Percentiles rank a stretch among this genome's conserved stretches.
phyloP scores from a whole-genome alignment of 2,888 invertebrate genomes.

The Amblyteles armatorius region DNA sequence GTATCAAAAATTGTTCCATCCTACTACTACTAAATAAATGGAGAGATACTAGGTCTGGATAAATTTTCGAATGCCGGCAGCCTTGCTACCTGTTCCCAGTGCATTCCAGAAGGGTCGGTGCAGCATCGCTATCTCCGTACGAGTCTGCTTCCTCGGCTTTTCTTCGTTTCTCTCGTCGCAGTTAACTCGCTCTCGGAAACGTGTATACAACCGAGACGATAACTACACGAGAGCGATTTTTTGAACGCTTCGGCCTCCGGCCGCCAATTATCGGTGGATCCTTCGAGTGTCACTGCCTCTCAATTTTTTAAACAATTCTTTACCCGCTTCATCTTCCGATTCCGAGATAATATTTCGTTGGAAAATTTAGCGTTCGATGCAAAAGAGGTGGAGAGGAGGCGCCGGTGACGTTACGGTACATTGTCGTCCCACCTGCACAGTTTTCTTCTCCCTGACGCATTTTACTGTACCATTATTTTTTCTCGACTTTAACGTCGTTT shows the following conservation, averaged over 20 bases:
- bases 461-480: background rate
- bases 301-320: constrained; percentile 12
- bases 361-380: background rate
- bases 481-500: too few relatives aligned
- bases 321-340: constrained; percentile 33
- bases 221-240: constrained; percentile 41
- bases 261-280: constrained; percentile 49
- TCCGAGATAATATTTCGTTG: constrained; percentile 9
- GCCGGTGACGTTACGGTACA: constrained; percentile 66
- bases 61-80: constrained; percentile 81
- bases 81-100: constrained; percentile 80
- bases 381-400: constrained; percentile 27
- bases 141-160: constrained; percentile 39
- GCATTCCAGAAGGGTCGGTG: constrained; percentile 74
- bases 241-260: constrained; percentile 31
- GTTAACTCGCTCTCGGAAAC: background rate
- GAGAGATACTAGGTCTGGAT: constrained; percentile 72
- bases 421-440: constrained; percentile 59
- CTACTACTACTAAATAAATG: background rate
- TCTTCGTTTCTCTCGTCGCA: constrained; percentile 50
- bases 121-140: constrained; percentile 43
- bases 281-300: constrained; percentile 5
- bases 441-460: constrained; percentile 29
- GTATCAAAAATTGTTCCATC: too few relatives aligned
- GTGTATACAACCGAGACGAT: constrained; percentile 34